Conservation (phyloP, 1,140 invertebrate genomes). For the Polyergus mexicanus region DNA sequence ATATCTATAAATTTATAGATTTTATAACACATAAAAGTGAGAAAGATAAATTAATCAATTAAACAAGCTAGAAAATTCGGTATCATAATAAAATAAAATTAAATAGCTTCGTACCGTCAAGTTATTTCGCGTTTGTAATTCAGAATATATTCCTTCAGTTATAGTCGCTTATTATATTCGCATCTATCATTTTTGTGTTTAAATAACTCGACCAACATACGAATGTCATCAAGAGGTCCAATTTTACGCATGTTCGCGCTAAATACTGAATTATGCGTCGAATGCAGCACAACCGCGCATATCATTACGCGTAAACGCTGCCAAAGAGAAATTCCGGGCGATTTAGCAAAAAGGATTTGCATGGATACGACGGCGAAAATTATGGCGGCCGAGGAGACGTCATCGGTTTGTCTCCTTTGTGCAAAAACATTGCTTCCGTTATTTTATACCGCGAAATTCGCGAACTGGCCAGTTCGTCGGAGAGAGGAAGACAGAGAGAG, state of each 20-base stretch:
- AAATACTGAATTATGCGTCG: slow-evolving; percentile 38
- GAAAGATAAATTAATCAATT: too few relatives aligned
- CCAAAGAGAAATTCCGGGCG: slow-evolving; percentile 40
- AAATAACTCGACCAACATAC: slow-evolving; percentile 11
- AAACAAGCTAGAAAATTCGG: neutral
- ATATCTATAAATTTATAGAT: too few relatives aligned
- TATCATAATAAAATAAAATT: neutral
- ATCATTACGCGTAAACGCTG: slow-evolving; percentile 14
- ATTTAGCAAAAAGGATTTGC: slow-evolving; percentile 46
- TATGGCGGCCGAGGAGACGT: neutral
- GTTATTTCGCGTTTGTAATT: neutral
- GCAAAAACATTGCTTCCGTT: slow-evolving; percentile 1
- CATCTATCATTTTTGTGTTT: neutral
- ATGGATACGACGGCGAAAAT: slow-evolving; percentile 12
- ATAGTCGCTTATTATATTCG: slow-evolving; percentile 3
- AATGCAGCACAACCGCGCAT: neutral
- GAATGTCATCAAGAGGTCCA: neutral
- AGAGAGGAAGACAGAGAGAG: neutral
- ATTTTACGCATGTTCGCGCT: neutral
- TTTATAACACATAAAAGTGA: too few relatives aligned
- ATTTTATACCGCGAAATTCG: neutral
- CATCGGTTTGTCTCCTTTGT: neutral
- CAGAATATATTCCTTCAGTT: neutral
- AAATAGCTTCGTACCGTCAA: neutral
- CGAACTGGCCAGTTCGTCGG: neutral